These are phyloP conservation scores for Diplodus puntazzo DNA, from an alignment of 2,797 vertebrate genomes.

Conservation along the genomic window DNA sequence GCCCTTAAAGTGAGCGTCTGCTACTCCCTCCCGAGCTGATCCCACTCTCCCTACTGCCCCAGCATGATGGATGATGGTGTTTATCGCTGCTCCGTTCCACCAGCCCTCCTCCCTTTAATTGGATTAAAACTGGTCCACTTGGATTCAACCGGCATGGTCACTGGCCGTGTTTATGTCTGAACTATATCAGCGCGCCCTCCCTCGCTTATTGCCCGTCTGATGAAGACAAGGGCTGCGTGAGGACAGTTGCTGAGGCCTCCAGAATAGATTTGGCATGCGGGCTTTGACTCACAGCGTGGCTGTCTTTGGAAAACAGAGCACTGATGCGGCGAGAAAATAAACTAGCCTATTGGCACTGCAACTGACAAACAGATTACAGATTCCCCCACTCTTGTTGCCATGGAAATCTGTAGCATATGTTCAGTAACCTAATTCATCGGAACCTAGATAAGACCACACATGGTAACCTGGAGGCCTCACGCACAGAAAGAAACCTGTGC, in stretches of 20 bases:
- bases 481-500: constrained; percentile 20
- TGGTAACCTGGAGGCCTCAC: constrained; percentile 54
- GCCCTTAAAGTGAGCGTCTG: constrained; percentile 35
- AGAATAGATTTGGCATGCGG: constrained; percentile 59
- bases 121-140: constrained; percentile 77
- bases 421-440: constrained; percentile 73
- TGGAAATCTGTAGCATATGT: constrained; percentile 81
- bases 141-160: constrained; percentile 57
- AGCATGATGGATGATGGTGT: constrained; percentile 73
- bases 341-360: constrained; percentile 58
- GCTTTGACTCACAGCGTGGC: constrained; percentile 50
- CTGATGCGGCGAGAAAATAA: constrained; percentile 48
- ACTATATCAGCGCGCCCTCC: constrained; percentile 57
- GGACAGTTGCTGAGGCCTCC: constrained; percentile 54
- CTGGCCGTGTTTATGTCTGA: constrained; percentile 69
- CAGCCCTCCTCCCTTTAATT: constrained; percentile 74
- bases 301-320: constrained; percentile 63
- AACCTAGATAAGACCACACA: constrained; percentile 61
- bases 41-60: constrained; percentile 54
- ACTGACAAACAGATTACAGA: constrained; percentile 71
- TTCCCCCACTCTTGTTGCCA: constrained; percentile 76
- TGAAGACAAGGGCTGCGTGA: constrained; percentile 49
- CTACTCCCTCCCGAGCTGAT: constrained; percentile 54
- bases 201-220: constrained; percentile 36
- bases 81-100: constrained; percentile 65